phyloP scores from a whole-genome alignment of 1,140 invertebrate genomes.

The Papilio helenus region DNA sequence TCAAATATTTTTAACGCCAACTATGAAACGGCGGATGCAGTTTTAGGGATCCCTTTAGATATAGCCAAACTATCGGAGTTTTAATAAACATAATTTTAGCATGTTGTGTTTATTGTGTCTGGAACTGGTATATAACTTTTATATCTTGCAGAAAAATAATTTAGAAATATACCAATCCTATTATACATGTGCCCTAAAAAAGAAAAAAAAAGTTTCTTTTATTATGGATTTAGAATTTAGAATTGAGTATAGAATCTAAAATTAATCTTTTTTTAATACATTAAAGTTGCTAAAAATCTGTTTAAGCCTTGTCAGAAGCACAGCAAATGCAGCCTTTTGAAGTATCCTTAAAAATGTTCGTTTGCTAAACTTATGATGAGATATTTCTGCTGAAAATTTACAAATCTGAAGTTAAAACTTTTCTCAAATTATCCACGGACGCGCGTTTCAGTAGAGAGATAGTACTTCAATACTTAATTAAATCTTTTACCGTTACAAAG shows the following conservation, averaged over 20 bases:
- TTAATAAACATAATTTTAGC: background rate
- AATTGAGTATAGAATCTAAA: no score
- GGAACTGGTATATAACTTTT: no score
- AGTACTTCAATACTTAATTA: background rate
- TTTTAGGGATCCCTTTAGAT: slow-evolving; percentile 16
- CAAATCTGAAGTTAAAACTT: background rate
- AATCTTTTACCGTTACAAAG: background rate
- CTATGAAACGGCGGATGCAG: slow-evolving; percentile 1
- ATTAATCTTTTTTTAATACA: no score
- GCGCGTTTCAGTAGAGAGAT: background rate
- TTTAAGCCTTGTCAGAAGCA: background rate
- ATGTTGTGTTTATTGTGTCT: background rate
- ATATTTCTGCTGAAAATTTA: background rate
- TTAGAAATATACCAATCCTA: no score
- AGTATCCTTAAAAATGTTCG: background rate
- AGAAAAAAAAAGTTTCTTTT: no score
- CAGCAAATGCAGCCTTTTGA: background rate
- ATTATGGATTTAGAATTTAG: no score
- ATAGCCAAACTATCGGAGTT: background rate
- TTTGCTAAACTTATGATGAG: background rate
- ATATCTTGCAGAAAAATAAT: no score
- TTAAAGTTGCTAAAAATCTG: no score
- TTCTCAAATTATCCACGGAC: background rate
- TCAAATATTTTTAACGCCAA: slow-evolving; percentile 34
- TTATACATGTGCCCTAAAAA: no score